A percentile compares a stretch with the other conserved stretches of the same genome.
phyloP scores from a whole-genome alignment of 2,113 vertebrate species.

The Rhea americana region DNA sequence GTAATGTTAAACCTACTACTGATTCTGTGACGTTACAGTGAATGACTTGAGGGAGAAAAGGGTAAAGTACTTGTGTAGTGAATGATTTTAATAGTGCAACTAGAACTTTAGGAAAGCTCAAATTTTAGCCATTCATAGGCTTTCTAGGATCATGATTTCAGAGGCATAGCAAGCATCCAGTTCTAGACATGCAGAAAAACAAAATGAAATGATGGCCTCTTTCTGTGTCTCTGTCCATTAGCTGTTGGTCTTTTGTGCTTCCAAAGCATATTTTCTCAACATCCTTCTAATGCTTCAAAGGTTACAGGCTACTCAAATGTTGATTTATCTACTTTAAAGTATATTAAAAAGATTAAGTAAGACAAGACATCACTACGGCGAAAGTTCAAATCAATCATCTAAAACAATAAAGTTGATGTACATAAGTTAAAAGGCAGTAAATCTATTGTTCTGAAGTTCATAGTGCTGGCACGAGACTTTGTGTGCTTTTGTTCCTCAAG shows the following conservation, averaged over 20 bases:
- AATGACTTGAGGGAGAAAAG: neutral
- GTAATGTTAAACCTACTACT: neutral
- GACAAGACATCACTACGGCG: neutral
- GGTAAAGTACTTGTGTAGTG: neutral
- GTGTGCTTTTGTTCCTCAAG: neutral
- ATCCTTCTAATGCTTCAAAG: neutral
- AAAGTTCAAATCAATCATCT: neutral
- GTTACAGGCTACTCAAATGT: neutral
- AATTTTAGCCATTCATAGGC: neutral
- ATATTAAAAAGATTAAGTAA: neutral
- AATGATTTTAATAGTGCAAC: neutral
- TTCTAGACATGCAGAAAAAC: neutral
- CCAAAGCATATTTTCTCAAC: neutral
- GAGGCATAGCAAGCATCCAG: neutral
- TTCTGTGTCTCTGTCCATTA: neutral
- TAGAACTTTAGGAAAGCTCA: neutral
- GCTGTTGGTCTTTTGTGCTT: neutral
- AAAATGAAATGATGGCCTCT: neutral
- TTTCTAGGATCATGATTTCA: neutral
- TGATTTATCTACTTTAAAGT: neutral
- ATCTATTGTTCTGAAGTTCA: neutral
- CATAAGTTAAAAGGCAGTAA: neutral
- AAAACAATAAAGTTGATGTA: neutral
- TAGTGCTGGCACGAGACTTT: neutral
- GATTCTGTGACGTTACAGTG: neutral